A percentile compares a stretch with the other conserved stretches of the same genome.
Evolutionary conservation across 1,140 invertebrate species (phyloP).

Genomic region (Zaprionus africanus): DNA sequence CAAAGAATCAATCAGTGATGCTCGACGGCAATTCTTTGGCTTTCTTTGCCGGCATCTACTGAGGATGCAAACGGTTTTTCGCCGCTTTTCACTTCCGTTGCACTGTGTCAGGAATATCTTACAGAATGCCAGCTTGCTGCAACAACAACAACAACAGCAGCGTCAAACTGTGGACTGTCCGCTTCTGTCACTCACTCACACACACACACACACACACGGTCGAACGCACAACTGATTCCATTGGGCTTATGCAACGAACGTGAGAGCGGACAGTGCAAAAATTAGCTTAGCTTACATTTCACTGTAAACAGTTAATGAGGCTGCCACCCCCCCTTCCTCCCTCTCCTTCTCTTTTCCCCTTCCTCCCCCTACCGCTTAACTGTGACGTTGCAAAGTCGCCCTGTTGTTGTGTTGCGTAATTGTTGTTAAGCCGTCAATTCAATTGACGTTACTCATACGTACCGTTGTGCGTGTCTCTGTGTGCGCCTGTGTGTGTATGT

Average conservation of each 20-base stretch:
- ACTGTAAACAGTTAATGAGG: conserved; percentile 70
- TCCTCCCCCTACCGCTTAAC: not conserved
- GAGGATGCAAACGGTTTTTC: not conserved
- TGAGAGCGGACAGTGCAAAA: conserved; percentile 46
- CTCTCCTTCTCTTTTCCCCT: conserved; percentile 17
- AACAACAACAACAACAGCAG: too few relatives aligned
- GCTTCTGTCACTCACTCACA: not conserved
- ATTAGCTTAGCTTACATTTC: conserved; percentile 72
- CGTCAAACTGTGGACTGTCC: not conserved
- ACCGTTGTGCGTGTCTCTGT: conserved; percentile 47
- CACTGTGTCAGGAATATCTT: not conserved
- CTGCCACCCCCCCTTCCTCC: conserved; percentile 16
- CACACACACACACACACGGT: too few relatives aligned
- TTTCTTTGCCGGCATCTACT: not conserved
- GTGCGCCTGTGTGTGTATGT: conserved; percentile 1
- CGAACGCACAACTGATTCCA: not conserved
- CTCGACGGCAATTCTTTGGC: not conserved
- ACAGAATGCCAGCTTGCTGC: too few relatives aligned
- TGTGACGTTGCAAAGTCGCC: conserved; percentile 2
- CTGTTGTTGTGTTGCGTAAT: conserved; percentile 60
- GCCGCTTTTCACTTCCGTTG: not conserved
- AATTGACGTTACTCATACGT: conserved; percentile 80
- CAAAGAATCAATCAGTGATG: not conserved
- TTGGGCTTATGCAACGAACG: conserved; percentile 12
- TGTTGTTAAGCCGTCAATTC: conserved; percentile 78